A percentile compares a stretch with the other conserved stretches of the same genome.
Evolutionary conservation across 2,113 vertebrate genomes (phyloP).

Genomic region (Taxidea taxus): DNA sequence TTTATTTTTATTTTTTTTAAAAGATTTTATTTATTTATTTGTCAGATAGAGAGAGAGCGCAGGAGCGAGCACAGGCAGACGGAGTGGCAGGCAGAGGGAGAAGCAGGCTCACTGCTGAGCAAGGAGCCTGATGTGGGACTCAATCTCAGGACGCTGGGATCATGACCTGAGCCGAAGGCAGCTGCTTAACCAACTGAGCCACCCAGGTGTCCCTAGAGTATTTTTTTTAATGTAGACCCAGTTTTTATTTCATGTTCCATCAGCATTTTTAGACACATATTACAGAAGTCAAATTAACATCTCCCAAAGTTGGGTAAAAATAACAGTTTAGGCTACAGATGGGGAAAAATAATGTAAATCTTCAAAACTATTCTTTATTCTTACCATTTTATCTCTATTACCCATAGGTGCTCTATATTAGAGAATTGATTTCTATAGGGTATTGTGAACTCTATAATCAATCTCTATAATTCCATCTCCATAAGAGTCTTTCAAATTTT

Average conservation of each 20-base stretch:
- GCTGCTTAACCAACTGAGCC: no score
- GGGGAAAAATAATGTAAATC: not conserved
- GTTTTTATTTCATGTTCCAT: not conserved
- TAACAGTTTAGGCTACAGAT: not conserved
- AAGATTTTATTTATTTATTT: no score
- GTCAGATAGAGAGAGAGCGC: no score
- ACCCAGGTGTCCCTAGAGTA: no score
- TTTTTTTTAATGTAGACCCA: not conserved
- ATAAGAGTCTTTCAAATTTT: not conserved
- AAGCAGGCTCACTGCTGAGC: no score
- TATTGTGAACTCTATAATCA: not conserved
- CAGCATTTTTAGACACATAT: not conserved
- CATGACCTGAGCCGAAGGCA: no score
- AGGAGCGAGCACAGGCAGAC: no score
- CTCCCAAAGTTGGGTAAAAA: not conserved
- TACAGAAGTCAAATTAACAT: not conserved
- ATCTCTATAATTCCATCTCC: not conserved
- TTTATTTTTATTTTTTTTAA: no score
- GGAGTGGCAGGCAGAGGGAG: no score
- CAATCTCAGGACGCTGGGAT: no score
- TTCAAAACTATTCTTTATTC: not conserved
- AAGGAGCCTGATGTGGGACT: no score
- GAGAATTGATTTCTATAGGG: not conserved
- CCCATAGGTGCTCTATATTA: not conserved
- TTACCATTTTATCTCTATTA: not conserved